phyloP scores from a whole-genome alignment of 2,113 vertebrate species.

The Brienomyrus longianalis region DNA sequence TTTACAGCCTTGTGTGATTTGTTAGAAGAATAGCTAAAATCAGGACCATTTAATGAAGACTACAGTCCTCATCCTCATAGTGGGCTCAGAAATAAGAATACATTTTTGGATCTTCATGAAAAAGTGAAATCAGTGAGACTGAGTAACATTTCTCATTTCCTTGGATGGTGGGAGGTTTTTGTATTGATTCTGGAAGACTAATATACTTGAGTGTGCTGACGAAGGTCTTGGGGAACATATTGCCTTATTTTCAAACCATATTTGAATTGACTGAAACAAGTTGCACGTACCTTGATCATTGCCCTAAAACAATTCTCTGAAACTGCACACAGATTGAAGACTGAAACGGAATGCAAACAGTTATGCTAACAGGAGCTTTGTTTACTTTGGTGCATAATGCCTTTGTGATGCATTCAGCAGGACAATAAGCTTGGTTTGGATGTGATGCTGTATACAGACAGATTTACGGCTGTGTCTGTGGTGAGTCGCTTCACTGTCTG shows the following conservation, averaged over 20 bases:
- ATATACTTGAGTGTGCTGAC: slow-evolving; percentile 28
- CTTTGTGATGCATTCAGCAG: neutral
- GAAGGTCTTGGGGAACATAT: slow-evolving; percentile 27
- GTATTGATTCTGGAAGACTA: slow-evolving; percentile 32
- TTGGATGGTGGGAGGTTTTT: neutral
- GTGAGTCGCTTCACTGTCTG: neutral
- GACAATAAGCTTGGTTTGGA: neutral
- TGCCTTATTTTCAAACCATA: slow-evolving; percentile 30
- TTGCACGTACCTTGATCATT: neutral
- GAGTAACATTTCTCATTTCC: neutral
- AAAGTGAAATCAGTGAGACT: slow-evolving; percentile 3
- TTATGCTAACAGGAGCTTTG: neutral
- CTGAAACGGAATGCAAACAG: neutral
- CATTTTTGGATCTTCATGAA: neutral
- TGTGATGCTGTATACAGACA: neutral
- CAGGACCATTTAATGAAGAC: neutral
- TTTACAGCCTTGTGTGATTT: neutral
- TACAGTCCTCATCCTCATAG: neutral
- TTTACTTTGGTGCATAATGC: neutral
- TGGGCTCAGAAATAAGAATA: neutral
- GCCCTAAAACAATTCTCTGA: neutral
- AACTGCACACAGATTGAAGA: neutral
- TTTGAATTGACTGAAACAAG: slow-evolving; percentile 35
- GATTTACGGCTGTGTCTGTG: neutral
- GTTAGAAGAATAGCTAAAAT: neutral